phyloP scores from a whole-genome alignment of 2,797 vertebrate species.

The Chlorospingus flavigularis region DNA sequence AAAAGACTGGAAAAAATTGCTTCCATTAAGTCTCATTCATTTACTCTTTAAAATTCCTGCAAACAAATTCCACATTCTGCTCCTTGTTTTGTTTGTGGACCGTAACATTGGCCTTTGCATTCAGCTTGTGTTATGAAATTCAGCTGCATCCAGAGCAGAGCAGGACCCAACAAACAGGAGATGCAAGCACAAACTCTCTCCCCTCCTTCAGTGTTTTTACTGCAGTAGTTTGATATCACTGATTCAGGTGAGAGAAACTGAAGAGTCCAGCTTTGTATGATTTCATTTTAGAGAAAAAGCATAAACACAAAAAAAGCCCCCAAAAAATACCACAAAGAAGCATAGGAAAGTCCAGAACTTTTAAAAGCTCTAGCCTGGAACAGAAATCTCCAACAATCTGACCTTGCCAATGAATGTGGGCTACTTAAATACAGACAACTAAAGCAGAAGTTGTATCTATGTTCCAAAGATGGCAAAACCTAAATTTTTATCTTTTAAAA shows the following conservation, averaged over 20 bases:
- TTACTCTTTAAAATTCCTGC: background rate
- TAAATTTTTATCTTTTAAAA: background rate
- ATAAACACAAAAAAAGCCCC: no score
- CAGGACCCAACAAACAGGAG: background rate
- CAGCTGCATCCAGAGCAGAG: background rate
- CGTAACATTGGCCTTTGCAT: background rate
- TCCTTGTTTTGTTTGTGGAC: background rate
- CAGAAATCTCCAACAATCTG: background rate
- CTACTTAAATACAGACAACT: background rate
- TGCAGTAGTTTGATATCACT: background rate
- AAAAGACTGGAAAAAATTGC: background rate
- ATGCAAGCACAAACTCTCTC: background rate
- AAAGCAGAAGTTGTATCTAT: background rate
- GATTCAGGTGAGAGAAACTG: background rate
- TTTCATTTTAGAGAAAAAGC: background rate
- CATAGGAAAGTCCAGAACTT: background rate
- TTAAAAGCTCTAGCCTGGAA: background rate
- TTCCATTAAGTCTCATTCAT: background rate
- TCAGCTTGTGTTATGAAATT: background rate
- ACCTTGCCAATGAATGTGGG: background rate
- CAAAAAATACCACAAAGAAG: background rate
- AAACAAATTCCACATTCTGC: background rate
- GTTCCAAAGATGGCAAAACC: background rate
- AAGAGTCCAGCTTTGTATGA: background rate
- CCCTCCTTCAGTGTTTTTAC: background rate